These are phyloP conservation scores for Phainopepla nitens DNA, from an alignment of 2,113 vertebrate genomes.

Conservation along the genomic window DNA sequence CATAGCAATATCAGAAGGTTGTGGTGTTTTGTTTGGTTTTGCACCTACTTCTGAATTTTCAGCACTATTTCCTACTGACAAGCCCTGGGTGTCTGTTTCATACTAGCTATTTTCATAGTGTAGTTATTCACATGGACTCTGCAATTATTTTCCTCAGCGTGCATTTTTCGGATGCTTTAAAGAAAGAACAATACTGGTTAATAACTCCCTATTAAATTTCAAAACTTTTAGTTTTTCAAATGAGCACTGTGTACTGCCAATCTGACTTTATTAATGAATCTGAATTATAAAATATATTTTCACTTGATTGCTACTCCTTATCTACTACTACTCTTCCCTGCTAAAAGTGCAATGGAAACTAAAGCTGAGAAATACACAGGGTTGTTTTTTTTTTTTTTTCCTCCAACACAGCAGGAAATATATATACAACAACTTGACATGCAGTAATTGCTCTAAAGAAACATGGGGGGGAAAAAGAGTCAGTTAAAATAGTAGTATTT, in stretches of 20 bases:
- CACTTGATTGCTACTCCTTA: background rate
- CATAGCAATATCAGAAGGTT: background rate
- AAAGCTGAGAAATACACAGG: background rate
- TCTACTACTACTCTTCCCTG: background rate
- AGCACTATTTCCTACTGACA: background rate
- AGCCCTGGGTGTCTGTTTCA: background rate
- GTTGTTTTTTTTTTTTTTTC: background rate
- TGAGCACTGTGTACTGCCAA: background rate
- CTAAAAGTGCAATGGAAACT: conserved; percentile 12
- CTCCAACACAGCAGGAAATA: background rate
- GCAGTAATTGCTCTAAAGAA: conserved; percentile 36
- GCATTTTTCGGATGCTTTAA: background rate
- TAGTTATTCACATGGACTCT: background rate
- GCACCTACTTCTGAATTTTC: background rate
- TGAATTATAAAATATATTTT: background rate
- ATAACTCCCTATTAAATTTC: background rate
- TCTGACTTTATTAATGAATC: background rate
- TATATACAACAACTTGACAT: conserved; percentile 22
- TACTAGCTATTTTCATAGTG: background rate
- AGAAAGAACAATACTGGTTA: background rate
- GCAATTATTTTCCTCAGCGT: background rate
- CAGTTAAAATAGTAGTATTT: conserved; percentile 42
- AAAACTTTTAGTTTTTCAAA: background rate
- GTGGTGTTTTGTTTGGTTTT: background rate
- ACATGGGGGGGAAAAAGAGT: background rate